These are phyloP conservation scores for Pangasius krempfi DNA, from an alignment of 2,797 vertebrate species.

Conservation along the genomic window DNA sequence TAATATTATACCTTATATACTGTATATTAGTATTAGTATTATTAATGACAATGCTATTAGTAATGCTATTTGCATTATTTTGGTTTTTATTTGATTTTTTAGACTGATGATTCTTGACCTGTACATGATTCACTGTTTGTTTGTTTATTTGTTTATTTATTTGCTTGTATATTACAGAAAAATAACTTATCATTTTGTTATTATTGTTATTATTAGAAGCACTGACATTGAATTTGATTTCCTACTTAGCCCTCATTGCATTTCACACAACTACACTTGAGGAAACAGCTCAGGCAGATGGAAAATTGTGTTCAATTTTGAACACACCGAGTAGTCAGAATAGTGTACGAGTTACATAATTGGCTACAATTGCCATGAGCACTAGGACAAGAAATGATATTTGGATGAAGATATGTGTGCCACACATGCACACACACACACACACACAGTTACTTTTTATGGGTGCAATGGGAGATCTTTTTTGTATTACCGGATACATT, in stretches of 20 bases:
- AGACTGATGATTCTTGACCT: background rate
- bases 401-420: background rate
- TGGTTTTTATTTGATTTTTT: background rate
- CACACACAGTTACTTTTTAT: background rate
- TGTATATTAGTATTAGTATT: background rate
- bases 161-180: background rate
- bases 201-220: background rate
- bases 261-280: constrained; percentile 3
- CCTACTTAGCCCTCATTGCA: background rate
- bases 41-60: background rate
- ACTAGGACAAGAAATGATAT: constrained; percentile 6
- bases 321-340: constrained; percentile 5
- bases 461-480: background rate
- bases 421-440: background rate
- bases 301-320: constrained; percentile 16
- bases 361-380: constrained; percentile 7
- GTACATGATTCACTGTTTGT: background rate
- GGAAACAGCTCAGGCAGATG: constrained; percentile 17
- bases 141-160: background rate
- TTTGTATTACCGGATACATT: background rate
- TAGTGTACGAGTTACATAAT: constrained; percentile 11
- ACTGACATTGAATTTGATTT: constrained; percentile 19
- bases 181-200: background rate
- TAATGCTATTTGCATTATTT: background rate
- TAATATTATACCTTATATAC: background rate